Percentiles rank a stretch among this genome's conserved stretches.
These are phyloP conservation scores for Cydia fagiglandana DNA, from an alignment of 1,140 invertebrate species.

Conservation along the genomic window DNA sequence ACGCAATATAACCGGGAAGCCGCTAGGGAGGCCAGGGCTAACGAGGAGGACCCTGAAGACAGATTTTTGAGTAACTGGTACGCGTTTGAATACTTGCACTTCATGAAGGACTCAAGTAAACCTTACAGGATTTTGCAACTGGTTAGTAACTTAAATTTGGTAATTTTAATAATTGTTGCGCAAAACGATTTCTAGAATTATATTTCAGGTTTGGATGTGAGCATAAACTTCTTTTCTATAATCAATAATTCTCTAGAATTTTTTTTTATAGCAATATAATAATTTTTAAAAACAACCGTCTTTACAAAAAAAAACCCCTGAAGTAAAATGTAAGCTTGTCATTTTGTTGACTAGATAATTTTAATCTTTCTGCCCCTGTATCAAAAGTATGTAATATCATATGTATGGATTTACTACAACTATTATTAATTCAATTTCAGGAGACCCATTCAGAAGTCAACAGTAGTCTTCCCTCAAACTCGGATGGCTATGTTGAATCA, in stretches of 20 bases:
- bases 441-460: conserved; percentile 54
- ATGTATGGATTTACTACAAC: not conserved
- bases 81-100: conserved; percentile 72
- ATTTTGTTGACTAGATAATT: no score
- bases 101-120: conserved; percentile 72
- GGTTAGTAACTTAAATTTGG: conserved; percentile 47
- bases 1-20: conserved; percentile 73
- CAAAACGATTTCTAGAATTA: not conserved
- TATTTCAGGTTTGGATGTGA: no score
- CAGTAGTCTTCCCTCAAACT: conserved; percentile 40
- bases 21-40: conserved; percentile 60
- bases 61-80: conserved; percentile 75
- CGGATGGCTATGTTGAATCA: conserved; percentile 38
- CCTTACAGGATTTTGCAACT: conserved; percentile 62
- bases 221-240: no score
- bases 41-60: conserved; percentile 63
- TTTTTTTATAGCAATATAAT: no score
- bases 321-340: no score
- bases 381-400: no score
- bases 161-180: not conserved
- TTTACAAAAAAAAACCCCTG: no score
- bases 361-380: no score
- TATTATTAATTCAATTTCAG: conserved; percentile 48
- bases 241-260: no score
- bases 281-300: no score